Conservation (phyloP, 1,140 invertebrate species). For the Arctopsyche grandis region DNA sequence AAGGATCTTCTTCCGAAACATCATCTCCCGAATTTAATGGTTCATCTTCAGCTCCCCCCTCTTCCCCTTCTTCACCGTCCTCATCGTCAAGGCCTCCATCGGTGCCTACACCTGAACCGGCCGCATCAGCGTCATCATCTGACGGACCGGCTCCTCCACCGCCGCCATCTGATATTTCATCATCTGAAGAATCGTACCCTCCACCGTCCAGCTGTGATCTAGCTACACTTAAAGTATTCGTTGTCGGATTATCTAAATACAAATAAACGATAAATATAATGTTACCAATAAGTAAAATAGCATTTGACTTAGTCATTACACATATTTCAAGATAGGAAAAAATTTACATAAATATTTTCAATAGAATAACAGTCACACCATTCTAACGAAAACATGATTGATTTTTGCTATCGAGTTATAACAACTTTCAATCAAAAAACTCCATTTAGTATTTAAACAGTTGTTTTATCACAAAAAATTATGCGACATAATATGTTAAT, state of each 20-base stretch:
- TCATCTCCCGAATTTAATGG: constrained; percentile 96
- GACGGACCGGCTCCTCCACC: constrained; percentile 81
- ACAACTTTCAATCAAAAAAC: no score
- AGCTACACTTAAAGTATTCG: constrained; percentile 32
- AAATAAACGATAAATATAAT: background rate
- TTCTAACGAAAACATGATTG: no score
- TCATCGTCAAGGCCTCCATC: constrained; percentile 82
- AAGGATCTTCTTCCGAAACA: constrained; percentile 95
- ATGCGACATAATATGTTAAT: no score
- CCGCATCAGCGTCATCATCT: constrained; percentile 74
- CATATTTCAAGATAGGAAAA: no score
- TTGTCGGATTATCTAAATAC: constrained; percentile 26
- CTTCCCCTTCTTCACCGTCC: constrained; percentile 76
- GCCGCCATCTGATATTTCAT: constrained; percentile 64
- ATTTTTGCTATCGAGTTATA: no score
- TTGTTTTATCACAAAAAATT: no score
- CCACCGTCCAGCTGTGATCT: constrained; percentile 52
- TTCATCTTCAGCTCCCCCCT: constrained; percentile 86
- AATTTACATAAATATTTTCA: no score
- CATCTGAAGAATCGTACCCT: constrained; percentile 59
- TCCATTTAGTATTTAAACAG: no score
- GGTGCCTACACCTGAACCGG: constrained; percentile 74
- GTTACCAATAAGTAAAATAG: background rate
- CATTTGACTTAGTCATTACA: no score
- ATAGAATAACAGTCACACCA: no score